These are phyloP conservation scores for Hystrix cristata DNA, from an alignment of 2,113 vertebrate genomes.

Conservation along the genomic window DNA sequence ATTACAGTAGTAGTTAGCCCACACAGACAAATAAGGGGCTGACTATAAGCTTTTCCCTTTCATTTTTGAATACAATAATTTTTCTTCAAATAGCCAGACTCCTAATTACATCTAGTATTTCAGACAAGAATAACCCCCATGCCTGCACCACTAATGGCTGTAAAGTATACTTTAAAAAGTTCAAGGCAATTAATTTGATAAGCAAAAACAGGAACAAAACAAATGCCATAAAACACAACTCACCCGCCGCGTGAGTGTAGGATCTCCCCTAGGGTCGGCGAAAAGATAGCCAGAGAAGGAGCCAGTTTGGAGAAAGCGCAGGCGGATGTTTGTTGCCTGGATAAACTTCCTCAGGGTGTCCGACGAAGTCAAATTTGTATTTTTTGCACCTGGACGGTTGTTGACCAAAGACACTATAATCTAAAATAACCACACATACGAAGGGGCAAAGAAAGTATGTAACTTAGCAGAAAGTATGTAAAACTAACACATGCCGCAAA, in stretches of 20 bases:
- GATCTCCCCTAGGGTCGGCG: constrained; percentile 94
- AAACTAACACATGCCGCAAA: neutral
- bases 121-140: neutral
- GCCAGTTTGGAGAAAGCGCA: constrained; percentile 94
- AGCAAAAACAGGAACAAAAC: neutral
- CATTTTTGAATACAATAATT: neutral
- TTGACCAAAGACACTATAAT: constrained; percentile 95
- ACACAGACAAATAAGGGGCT: neutral
- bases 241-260: constrained; percentile 94
- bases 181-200: neutral
- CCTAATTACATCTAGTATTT: constrained; percentile 7
- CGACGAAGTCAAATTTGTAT: constrained; percentile 93
- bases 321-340: constrained; percentile 94
- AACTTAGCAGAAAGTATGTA: neutral
- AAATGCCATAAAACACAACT: constrained; percentile 68
- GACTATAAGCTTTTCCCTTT: neutral
- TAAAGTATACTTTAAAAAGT: neutral
- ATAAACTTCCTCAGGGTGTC: constrained; percentile 93
- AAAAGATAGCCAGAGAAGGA: constrained; percentile 96
- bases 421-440: constrained; percentile 83
- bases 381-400: constrained; percentile 92
- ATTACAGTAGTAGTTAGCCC: neutral
- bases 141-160: neutral
- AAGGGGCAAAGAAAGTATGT: neutral
- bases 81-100: constrained; percentile 37